Percentiles rank a stretch among this genome's conserved stretches.
phyloP scores from a whole-genome alignment of 1,140 invertebrate species.

The Lepidurus packardi region DNA sequence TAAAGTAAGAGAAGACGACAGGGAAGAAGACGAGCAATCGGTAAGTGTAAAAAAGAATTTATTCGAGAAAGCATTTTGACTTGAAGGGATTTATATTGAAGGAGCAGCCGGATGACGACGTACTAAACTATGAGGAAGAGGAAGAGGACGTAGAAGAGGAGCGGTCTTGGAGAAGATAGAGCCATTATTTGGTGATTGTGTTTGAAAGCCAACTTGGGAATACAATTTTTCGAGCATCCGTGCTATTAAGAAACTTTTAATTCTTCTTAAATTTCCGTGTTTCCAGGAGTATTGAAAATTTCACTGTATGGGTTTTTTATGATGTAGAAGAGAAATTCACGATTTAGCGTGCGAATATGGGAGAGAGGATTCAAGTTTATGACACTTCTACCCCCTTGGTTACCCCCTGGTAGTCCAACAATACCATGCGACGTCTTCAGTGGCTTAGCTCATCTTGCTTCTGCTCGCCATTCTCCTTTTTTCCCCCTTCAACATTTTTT shows the following conservation, averaged over 20 bases:
- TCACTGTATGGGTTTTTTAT: too few species aligned
- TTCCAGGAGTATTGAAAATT: too few species aligned
- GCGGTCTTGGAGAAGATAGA: constrained; percentile 55
- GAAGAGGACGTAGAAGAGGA: constrained; percentile 56
- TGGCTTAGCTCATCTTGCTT: too few species aligned
- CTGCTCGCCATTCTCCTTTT: too few species aligned
- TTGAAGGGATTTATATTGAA: constrained; percentile 27
- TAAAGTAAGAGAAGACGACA: constrained; percentile 19
- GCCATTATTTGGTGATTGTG: constrained; percentile 35
- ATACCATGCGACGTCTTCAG: too few species aligned
- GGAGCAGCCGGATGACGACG: constrained; percentile 42
- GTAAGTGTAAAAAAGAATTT: constrained; percentile 12
- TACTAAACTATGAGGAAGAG: constrained; percentile 53
- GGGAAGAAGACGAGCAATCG: constrained; percentile 35
- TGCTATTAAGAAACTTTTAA: background rate
- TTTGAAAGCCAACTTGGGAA: constrained; percentile 18
- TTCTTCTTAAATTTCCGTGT: too few species aligned
- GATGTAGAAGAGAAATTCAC: too few species aligned
- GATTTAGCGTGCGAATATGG: too few species aligned
- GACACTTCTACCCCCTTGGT: too few species aligned
- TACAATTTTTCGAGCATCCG: background rate
- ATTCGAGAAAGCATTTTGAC: constrained; percentile 28
- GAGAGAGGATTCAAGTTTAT: too few species aligned
- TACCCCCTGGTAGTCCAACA: too few species aligned
- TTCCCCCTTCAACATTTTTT: too few species aligned